Conservation (phyloP, 2,888 invertebrate species). For the Leptinotarsa rubiginosa region DNA sequence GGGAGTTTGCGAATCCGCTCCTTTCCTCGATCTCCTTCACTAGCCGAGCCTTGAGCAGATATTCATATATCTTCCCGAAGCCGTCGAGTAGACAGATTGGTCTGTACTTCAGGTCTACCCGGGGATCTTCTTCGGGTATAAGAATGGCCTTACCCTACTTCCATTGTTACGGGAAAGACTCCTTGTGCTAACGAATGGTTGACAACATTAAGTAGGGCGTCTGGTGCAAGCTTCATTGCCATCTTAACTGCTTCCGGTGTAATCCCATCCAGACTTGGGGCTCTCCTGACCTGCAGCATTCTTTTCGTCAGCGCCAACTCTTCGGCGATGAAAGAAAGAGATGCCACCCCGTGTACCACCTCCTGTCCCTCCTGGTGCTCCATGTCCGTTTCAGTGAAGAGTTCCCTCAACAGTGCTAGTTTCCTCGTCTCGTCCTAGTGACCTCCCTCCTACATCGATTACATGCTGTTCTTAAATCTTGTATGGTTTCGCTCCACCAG, state of each 20-base stretch:
- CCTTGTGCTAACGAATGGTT: background rate
- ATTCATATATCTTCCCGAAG: background rate
- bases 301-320: background rate
- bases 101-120: background rate
- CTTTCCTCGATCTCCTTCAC: background rate
- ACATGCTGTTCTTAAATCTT: background rate
- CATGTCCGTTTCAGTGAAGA: background rate
- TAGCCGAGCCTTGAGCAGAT: no score
- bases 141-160: background rate
- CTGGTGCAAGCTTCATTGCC: background rate
- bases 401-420: background rate
- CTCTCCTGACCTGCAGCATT: background rate
- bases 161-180: background rate
- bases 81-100: background rate
- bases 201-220: background rate
- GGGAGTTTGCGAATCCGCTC: background rate
- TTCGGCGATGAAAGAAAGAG: background rate
- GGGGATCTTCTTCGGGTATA: background rate
- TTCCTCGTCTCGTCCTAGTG: background rate
- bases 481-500: no score
- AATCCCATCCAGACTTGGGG: background rate
- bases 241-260: background rate
- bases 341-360: background rate
- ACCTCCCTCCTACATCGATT: conserved; percentile 4
- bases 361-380: background rate